Evolutionary conservation across 64 coral and sea anemone genomes (phyloP), one percentile per base, ranked within the genome.

Genomic region (Montipora cactus): DNA sequence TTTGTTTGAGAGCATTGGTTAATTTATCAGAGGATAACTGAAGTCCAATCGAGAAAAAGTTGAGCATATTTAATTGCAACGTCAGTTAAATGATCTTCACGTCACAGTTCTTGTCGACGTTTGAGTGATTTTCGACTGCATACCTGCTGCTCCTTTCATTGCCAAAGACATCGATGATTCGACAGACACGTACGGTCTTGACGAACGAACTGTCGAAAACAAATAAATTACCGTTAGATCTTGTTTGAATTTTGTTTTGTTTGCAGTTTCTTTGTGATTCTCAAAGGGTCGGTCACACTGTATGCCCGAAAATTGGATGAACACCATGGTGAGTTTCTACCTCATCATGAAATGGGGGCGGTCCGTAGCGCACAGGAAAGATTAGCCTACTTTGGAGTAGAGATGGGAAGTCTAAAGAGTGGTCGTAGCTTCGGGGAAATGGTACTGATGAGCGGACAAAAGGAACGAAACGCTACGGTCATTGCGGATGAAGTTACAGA

Each of bases 351-450:
- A 19, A 59, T 74, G 72, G 19, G 47, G 5, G 49, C 57, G 2
- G 96, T 95, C 1, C 89, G 80, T 12, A 95, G 87, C 72, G 53
- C 58, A 45, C 87, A 95, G n/a, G 96, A 98, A 77, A 81, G 96
- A 18, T 14, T 95, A 2, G 59, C 88, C 2, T 93, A 87, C 59
- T 98, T 98, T 92, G 96, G 96, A 64, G 84, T 84, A 53, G 96
- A 95, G 49, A 22, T 98, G 20, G 75, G 52, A 4, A 87, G 67
- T 87, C 87, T 98, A 11, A 94, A 87, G 7, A 67, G 79, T 19
- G 96, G 96, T 6, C 75, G 93, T 23, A 98, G 89, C 50, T 98
- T 98, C 72, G 96, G 96, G 28, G 96, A 98, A 51, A 62, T 90
- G 9, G 93, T 98, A 4, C 87, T 95, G 47, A 71, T 92, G 69